Conservation (phyloP, 2,888 invertebrate genomes). For the Griposia aprilina region DNA sequence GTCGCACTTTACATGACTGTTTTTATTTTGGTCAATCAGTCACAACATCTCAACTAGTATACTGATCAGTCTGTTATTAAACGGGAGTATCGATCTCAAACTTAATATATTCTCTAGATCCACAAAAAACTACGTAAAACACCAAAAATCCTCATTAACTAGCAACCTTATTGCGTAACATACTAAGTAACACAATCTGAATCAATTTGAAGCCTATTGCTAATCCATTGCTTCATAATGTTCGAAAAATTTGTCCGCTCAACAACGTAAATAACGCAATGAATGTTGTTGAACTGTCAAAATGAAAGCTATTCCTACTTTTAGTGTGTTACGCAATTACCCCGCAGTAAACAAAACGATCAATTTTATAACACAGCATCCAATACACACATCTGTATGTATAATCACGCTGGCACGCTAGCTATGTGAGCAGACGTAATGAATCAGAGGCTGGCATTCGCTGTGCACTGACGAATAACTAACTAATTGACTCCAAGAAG, state of each 20-base stretch:
- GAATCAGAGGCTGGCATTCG: conserved; percentile 75
- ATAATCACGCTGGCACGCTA: conserved; percentile 64
- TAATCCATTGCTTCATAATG: too few relatives aligned
- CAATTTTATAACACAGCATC: conserved; percentile 43
- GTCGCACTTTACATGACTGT: too few relatives aligned
- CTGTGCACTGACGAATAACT: conserved; percentile 69
- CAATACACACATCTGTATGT: conserved; percentile 32
- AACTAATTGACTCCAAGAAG: conserved; percentile 71
- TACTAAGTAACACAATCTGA: too few relatives aligned
- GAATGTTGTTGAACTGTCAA: too few relatives aligned
- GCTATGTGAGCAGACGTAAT: conserved; percentile 73
- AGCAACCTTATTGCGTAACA: too few relatives aligned
- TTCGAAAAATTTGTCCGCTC: too few relatives aligned
- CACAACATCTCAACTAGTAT: not conserved
- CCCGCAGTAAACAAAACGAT: conserved; percentile 26
- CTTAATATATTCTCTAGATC: conserved; percentile 4
- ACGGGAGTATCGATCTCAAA: not conserved
- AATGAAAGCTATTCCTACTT: too few relatives aligned
- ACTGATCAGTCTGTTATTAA: not conserved
- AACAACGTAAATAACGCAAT: too few relatives aligned
- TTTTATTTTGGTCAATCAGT: not conserved
- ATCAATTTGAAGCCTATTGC: too few relatives aligned
- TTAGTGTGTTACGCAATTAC: too few relatives aligned
- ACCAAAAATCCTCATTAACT: conserved; percentile 27
- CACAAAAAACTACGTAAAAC: not conserved